A percentile compares a stretch with the other conserved stretches of the same genome.
Conservation (phyloP, 2,888 invertebrate genomes). For the Strigamia crassipes region DNA sequence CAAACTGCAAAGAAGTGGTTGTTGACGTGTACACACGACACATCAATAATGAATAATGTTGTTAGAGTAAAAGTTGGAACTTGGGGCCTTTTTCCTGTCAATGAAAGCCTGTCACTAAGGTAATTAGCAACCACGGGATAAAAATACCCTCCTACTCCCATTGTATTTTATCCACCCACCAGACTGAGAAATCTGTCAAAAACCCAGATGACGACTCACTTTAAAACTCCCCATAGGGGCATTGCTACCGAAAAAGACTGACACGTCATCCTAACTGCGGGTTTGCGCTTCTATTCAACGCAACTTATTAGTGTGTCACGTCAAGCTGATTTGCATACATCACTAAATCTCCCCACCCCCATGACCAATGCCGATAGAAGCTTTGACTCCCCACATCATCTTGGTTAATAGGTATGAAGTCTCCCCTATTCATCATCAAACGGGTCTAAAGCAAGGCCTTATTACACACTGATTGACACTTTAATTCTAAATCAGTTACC, state of each 20-base stretch:
- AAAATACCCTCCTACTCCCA: slow-evolving; percentile 1
- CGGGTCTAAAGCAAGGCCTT: slow-evolving; percentile 24
- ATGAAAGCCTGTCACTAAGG: slow-evolving; percentile 34
- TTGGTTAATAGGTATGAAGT: slow-evolving; percentile 14
- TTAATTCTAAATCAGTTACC: slow-evolving; percentile 27
- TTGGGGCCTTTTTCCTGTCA: not conserved
- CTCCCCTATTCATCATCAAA: slow-evolving; percentile 36
- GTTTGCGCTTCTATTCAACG: slow-evolving; percentile 17
- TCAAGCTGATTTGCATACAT: slow-evolving; percentile 38
- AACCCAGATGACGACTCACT: slow-evolving; percentile 40
- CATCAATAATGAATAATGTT: slow-evolving; percentile 42
- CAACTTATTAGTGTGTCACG: slow-evolving; percentile 37
- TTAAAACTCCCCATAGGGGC: slow-evolving; percentile 2
- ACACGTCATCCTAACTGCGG: slow-evolving; percentile 21
- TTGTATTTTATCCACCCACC: slow-evolving; percentile 28
- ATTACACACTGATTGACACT: slow-evolving; percentile 37
- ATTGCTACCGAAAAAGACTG: slow-evolving; percentile 30
- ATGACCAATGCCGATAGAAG: slow-evolving; percentile 25
- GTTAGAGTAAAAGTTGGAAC: slow-evolving; percentile 36
- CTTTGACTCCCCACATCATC: slow-evolving; percentile 26
- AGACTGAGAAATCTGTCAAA: slow-evolving; percentile 36
- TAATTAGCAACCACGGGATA: slow-evolving; percentile 23
- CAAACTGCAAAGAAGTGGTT: not conserved
- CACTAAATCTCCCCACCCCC: slow-evolving; percentile 29
- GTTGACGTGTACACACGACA: slow-evolving; percentile 35